Evolutionary conservation across 2,797 vertebrate species (phyloP), one percentile per base, ranked within the genome.

Genomic region (Cichlasoma orientale): DNA sequence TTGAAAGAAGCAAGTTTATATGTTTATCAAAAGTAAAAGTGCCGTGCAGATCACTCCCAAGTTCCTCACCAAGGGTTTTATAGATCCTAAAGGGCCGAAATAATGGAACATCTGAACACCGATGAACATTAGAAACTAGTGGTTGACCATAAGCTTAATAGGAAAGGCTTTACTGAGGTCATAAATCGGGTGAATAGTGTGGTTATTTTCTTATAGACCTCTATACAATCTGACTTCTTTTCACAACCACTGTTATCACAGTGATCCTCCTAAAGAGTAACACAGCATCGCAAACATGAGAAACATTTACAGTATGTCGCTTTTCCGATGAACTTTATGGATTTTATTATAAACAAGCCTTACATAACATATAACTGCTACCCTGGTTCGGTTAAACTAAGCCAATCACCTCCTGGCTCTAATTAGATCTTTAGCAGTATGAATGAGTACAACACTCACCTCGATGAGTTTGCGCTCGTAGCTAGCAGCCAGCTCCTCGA

Each of bases 391-490:
- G 13, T 41, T 41, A 41, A 13, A 11, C 4, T 44, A 44, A 44
- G 11, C 38, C 10, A 41, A 44, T 16, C 41, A 44, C 41, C 13
- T 14, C 1, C 41, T 13, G 19, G n/a, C 2, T 53, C 19, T 11
- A 21, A 16, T 63, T 63, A 23, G 19, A 16, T 66, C 61, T 47
- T 25, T 66, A n/a, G 16, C 41, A 5, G 1, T 23, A 11, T 9
- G 21, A 29, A 47, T 2, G 7, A 5, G 56, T 4, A 27, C 7
- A 7, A 12, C 70, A 77, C 94, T 96, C 94, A 99, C 98, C 98
- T 99, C 98, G 1, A 99, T 98, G 82, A 99, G 96, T 90, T 99
- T 99, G 55, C 98, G 97, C 88, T 99, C 98, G 0, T 99, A 99
- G 84, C 96, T 97, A 86, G 95, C 96, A 1, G 98, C 97, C 18